A percentile compares a stretch with the other conserved stretches of the same genome.
These are phyloP conservation scores for Melanostigma gelatinosum DNA, from an alignment of 2,113 vertebrate genomes.

Conservation along the genomic window DNA sequence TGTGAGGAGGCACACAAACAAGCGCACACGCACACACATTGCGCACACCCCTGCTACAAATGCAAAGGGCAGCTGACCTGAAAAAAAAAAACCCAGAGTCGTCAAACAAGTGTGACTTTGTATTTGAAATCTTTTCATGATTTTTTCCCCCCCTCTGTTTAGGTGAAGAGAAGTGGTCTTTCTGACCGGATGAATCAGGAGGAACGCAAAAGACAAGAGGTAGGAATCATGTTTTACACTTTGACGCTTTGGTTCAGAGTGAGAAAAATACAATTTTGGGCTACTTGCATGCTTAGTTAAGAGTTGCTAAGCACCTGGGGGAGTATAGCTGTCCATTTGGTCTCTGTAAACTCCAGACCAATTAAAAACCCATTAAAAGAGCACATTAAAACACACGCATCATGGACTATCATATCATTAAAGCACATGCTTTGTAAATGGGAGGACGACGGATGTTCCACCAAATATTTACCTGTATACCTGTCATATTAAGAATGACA, in stretches of 20 bases:
- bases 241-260: neutral
- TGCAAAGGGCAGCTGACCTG: neutral
- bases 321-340: slow-evolving; percentile 16
- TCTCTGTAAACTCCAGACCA: slow-evolving; percentile 8
- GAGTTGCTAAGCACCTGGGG: neutral
- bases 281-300: neutral
- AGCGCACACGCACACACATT: neutral
- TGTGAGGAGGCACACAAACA: slow-evolving; percentile 7
- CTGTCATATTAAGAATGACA: neutral
- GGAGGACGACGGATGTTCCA: neutral
- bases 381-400: neutral
- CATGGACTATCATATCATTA: neutral
- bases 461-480: neutral
- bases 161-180: slow-evolving; percentile 93
- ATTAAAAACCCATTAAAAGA: slow-evolving; percentile 33
- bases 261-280: neutral
- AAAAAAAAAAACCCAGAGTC: neutral
- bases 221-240: slow-evolving; percentile 64
- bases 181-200: slow-evolving; percentile 88
- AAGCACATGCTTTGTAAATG: neutral
- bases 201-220: slow-evolving; percentile 96
- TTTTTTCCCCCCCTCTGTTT: neutral
- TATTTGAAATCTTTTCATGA: neutral
- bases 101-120: slow-evolving; percentile 20
- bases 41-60: slow-evolving; percentile 16